Percentiles rank a stretch among this genome's conserved stretches.
These are phyloP conservation scores for Brenthis ino DNA, from an alignment of 2,888 invertebrate species.

Conservation along the genomic window DNA sequence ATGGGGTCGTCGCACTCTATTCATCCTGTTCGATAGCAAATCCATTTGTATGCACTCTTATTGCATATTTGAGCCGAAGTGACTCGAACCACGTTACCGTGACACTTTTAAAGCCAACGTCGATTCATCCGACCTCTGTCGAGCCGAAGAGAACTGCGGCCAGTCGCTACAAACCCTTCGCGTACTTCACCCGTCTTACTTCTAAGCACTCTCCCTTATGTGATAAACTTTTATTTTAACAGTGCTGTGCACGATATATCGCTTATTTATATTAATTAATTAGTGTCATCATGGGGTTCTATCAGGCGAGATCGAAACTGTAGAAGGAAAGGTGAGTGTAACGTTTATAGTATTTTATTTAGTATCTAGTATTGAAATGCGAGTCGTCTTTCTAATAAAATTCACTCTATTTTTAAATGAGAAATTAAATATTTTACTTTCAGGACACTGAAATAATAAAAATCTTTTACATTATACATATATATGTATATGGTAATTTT, in stretches of 20 bases:
- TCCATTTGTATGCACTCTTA: conserved; percentile 19
- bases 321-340: conserved; percentile 38
- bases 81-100: conserved; percentile 29
- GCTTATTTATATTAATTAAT: conserved; percentile 37
- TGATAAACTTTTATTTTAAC: conserved; percentile 66
- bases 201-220: conserved; percentile 52
- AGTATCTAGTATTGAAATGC: neutral
- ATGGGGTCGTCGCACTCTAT: neutral
- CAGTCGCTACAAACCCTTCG: conserved; percentile 61
- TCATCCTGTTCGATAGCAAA: conserved; percentile 14
- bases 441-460: no score
- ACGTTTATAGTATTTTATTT: neutral
- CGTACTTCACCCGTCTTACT: conserved; percentile 49
- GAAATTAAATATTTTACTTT: neutral
- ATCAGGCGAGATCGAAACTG: conserved; percentile 46
- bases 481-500: no score
- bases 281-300: conserved; percentile 57
- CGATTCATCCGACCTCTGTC: conserved; percentile 44
- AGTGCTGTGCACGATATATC: conserved; percentile 56
- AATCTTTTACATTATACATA: no score
- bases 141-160: conserved; percentile 41
- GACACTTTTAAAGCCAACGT: conserved; percentile 38
- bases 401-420: neutral
- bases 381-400: conserved; percentile 7
- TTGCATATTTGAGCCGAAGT: conserved; percentile 26